phyloP scores from a whole-genome alignment of 2,113 vertebrate species.

The Pterocles gutturalis region DNA sequence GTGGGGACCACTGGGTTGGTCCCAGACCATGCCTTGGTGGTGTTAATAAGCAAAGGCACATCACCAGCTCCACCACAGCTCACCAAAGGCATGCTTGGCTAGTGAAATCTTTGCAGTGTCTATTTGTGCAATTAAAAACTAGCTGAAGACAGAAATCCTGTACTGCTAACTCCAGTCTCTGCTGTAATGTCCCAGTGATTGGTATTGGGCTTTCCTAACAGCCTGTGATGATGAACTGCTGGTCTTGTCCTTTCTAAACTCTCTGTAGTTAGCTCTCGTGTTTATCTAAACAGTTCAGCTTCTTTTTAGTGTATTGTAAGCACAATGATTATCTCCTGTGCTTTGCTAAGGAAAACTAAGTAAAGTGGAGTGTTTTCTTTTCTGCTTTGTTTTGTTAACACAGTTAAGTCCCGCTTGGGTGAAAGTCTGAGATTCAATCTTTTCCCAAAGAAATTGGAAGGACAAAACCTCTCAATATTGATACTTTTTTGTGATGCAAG shows the following conservation, averaged over 20 bases:
- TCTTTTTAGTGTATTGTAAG: neutral
- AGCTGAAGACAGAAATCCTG: neutral
- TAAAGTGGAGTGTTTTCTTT: neutral
- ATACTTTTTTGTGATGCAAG: neutral
- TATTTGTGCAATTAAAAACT: neutral
- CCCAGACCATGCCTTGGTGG: neutral
- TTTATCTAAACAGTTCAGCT: neutral
- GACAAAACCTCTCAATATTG: neutral
- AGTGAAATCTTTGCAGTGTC: neutral
- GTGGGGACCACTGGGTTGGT: neutral
- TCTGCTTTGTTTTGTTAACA: neutral
- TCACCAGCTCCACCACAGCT: fast-evolving
- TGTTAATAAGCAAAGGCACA: neutral
- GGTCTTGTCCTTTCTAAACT: neutral
- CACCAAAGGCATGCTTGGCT: neutral
- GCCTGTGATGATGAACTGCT: neutral
- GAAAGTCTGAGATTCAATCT: neutral
- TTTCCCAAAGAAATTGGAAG: neutral
- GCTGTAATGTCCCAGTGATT: neutral
- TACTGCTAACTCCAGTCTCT: neutral
- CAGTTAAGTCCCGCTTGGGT: neutral
- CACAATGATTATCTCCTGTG: neutral
- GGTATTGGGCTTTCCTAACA: neutral
- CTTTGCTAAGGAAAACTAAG: neutral
- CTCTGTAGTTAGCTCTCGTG: neutral